These are phyloP conservation scores for Belgica antarctica DNA, from an alignment of 2,888 invertebrate species.

Conservation along the genomic window DNA sequence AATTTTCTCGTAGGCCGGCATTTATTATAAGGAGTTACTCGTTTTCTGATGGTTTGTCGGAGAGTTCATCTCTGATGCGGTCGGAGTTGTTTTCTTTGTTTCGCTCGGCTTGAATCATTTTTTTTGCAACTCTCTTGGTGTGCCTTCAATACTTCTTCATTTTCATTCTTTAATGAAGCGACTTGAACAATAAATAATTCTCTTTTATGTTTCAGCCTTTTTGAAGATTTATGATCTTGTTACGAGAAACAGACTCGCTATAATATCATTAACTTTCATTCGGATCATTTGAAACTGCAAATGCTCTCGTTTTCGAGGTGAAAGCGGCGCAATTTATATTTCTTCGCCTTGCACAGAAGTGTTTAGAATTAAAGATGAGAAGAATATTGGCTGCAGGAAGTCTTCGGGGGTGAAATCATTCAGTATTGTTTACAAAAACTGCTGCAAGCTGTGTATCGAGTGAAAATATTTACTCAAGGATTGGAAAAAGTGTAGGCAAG, in stretches of 20 bases:
- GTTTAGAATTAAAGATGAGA: neutral
- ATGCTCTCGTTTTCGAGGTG: slow-evolving; percentile 1
- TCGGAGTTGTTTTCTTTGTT: slow-evolving; percentile 10
- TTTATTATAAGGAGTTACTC: too few relatives aligned
- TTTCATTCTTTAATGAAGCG: slow-evolving; percentile 28
- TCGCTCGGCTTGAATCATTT: neutral
- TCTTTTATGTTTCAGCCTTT: neutral
- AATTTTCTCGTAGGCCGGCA: neutral
- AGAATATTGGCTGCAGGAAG: too few relatives aligned
- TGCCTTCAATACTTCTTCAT: slow-evolving; percentile 27
- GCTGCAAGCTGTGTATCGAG: too few relatives aligned
- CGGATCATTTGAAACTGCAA: slow-evolving; percentile 34
- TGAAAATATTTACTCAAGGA: too few relatives aligned
- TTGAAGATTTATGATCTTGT: slow-evolving; percentile 28
- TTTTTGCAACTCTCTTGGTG: neutral
- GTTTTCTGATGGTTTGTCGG: slow-evolving; percentile 22
- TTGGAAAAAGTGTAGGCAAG: too few relatives aligned
- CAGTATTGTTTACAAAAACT: too few relatives aligned
- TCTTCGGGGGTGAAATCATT: too few relatives aligned
- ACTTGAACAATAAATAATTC: slow-evolving; percentile 37
- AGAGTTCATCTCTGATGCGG: too few relatives aligned
- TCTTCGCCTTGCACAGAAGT: neutral
- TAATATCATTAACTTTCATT: slow-evolving; percentile 28
- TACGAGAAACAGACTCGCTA: slow-evolving; percentile 5
- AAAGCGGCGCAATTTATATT: neutral